phyloP scores from a whole-genome alignment of 2,797 vertebrate species.

The Rhynchonycteris naso region DNA sequence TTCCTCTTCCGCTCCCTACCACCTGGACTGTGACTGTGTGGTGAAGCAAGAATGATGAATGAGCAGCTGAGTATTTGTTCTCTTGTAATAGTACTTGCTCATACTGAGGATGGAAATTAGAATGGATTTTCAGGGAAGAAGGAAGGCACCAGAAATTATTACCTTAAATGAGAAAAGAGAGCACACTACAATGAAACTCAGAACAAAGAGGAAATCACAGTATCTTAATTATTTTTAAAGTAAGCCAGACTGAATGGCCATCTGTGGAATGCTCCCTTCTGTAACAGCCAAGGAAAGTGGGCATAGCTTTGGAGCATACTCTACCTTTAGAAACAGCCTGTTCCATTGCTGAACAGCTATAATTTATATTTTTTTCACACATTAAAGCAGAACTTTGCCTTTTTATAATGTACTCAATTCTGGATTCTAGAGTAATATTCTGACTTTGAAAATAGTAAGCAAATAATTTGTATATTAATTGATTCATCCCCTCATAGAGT shows the following conservation, averaged over 20 bases:
- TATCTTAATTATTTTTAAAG: not conserved
- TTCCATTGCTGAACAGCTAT: not conserved
- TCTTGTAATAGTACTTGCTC: not conserved
- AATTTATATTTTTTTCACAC: not conserved
- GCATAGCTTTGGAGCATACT: fast-evolving
- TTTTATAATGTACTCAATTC: not conserved
- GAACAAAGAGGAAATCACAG: not conserved
- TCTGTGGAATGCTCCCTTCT: not conserved
- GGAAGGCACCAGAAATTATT: not conserved
- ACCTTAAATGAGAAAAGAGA: not conserved
- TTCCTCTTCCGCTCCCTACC: not conserved
- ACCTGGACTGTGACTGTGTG: not conserved
- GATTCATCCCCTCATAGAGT: not conserved
- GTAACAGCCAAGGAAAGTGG: not conserved
- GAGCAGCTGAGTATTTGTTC: not conserved
- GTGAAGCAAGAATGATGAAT: not conserved
- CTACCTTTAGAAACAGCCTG: not conserved
- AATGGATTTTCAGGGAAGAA: not conserved
- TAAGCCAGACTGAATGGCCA: not conserved
- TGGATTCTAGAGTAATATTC: conserved; percentile 25
- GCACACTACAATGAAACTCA: not conserved
- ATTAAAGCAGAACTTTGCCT: not conserved
- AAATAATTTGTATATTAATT: conserved; percentile 11
- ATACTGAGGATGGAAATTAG: not conserved
- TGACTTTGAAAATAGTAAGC: conserved; percentile 14